Base-by-base conservation (phyloP, 2,113 vertebrate genomes). In the Heptranchias perlo region DNA sequence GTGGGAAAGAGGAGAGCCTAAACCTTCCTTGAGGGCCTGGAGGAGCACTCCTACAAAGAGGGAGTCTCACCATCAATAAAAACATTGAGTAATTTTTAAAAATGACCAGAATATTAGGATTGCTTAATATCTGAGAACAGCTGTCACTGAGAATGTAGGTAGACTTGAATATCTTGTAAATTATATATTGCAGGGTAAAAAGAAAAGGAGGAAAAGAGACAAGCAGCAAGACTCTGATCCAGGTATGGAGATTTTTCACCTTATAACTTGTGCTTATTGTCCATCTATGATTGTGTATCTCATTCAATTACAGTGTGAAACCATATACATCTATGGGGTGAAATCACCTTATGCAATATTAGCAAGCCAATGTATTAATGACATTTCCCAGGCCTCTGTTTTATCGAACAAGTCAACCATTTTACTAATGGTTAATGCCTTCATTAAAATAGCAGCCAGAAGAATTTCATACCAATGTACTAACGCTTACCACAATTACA, bases 201-300 rank as follows among this genome's bases (percentile, higher is more conserved):
- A 99, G 98, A 99, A 99, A 97, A 98, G 99, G 97, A 98, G 99
- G 96, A 99, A 99, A 97, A 97, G 99, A 96, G 99, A 99, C 97
- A 99, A 99, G 97, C 98, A 99, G 96, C 99, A 99, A 97, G 99
- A 99, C 97, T 98, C 99, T 96, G 98, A 96, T 96, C 97, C 99
- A 98, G 99, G 99, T 99, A 98, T 98, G 97, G 49, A 94, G 0
- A 0, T 67, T 8, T 0, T 95, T 95, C 47, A 49, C 65, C 64
- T 95, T 35, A 89, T 89, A 54, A 35, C n/a, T 21, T 62, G 16
- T 93, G 58, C 58, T 62, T 93, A 61, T 6, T 93, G 58, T 73
- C 47, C 13, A 52, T 21, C 1, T 31, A 49, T 69, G n/a, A 94
- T 47, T 67, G 44, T 67, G 62, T 28, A 47, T 18, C 62, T 94